A percentile compares a stretch with the other conserved stretches of the same genome.
Conservation (phyloP, 2,797 vertebrate species). For the Macropus fuliginosus region DNA sequence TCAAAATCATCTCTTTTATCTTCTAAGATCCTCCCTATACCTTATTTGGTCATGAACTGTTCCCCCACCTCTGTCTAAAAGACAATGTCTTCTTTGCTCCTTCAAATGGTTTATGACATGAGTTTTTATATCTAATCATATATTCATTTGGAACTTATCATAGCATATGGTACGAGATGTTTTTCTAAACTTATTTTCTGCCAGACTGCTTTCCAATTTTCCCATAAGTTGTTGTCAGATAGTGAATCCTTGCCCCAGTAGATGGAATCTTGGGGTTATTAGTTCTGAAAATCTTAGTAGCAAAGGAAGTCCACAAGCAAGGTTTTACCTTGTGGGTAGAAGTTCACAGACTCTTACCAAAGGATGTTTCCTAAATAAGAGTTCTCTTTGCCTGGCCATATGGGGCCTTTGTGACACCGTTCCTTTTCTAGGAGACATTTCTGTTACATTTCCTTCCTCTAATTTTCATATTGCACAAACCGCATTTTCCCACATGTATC, state of each 20-base stretch:
- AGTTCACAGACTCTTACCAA: neutral
- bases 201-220: neutral
- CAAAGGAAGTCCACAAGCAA: neutral
- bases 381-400: neutral
- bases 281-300: neutral
- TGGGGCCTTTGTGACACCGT: neutral
- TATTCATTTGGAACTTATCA: neutral
- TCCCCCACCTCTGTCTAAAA: neutral
- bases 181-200: neutral
- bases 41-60: neutral
- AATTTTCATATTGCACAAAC: neutral
- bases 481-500: neutral
- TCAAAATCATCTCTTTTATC: neutral
- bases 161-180: neutral
- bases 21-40: neutral
- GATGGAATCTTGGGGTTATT: neutral
- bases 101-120: neutral
- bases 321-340: neutral
- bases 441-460: neutral
- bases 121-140: neutral
- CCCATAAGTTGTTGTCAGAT: neutral
- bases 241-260: neutral
- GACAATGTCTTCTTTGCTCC: neutral
- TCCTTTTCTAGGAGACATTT: neutral
- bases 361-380: neutral